phyloP scores from a whole-genome alignment of 1,140 invertebrate species.

The Megathymus violae region DNA sequence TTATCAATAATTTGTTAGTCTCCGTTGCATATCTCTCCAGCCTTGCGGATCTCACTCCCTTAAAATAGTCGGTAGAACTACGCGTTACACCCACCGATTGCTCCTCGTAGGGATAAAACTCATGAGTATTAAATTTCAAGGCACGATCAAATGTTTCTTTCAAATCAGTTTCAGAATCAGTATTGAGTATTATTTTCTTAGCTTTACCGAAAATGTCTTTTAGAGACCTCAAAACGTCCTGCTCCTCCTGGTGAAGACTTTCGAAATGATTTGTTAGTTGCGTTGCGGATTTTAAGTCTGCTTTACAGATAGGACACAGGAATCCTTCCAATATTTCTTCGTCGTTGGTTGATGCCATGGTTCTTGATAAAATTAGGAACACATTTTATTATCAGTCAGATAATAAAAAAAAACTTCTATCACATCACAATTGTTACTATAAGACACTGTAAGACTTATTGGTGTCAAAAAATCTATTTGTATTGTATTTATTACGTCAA shows the following conservation, averaged over 20 bases:
- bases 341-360: slow-evolving; percentile 75
- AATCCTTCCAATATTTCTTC: slow-evolving; percentile 94
- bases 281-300: slow-evolving; percentile 92
- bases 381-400: slow-evolving; percentile 40
- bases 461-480: too few species aligned
- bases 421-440: background rate
- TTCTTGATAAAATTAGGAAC: slow-evolving; percentile 30
- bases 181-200: slow-evolving; percentile 94
- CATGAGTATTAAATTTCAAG: slow-evolving; percentile 74
- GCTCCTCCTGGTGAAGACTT: slow-evolving; percentile 93
- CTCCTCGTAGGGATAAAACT: slow-evolving; percentile 82
- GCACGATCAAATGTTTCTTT: slow-evolving; percentile 83
- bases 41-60: slow-evolving; percentile 85
- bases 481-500: too few species aligned
- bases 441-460: too few species aligned
- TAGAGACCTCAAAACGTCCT: slow-evolving; percentile 94
- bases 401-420: background rate
- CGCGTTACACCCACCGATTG: slow-evolving; percentile 87
- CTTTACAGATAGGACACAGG: slow-evolving; percentile 96
- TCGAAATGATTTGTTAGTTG: slow-evolving; percentile 95
- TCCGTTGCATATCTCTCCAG: slow-evolving; percentile 95
- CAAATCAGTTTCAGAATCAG: slow-evolving; percentile 86
- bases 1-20: slow-evolving; percentile 97
- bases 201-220: slow-evolving; percentile 96
- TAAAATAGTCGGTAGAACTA: slow-evolving; percentile 91